Conservation (phyloP, 2,888 invertebrate genomes). For the Buathra laborator region DNA sequence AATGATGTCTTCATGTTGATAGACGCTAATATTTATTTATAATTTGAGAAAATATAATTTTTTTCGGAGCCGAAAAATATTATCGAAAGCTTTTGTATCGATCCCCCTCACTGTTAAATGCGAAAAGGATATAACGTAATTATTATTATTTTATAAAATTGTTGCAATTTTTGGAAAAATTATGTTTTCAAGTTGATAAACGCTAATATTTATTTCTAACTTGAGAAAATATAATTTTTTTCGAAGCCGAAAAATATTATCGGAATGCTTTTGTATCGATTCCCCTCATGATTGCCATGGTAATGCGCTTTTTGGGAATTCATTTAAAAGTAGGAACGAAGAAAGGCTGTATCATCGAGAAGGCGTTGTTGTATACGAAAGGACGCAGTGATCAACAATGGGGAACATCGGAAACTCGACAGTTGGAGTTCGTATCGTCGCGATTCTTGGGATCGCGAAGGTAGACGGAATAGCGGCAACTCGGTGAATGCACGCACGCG, state of each 20-base stretch:
- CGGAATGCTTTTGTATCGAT: neutral
- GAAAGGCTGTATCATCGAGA: conserved; percentile 29
- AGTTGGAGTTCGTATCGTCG: conserved; percentile 72
- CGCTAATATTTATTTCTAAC: neutral
- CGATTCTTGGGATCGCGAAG: conserved; percentile 68
- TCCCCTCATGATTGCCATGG: neutral
- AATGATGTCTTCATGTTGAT: no score
- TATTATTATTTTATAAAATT: no score
- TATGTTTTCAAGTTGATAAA: no score
- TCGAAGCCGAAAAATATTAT: neutral
- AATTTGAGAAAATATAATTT: no score
- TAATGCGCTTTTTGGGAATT: neutral
- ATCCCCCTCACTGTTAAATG: no score
- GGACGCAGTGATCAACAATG: conserved; percentile 44
- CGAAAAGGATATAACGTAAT: no score
- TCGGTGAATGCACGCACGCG: conserved; percentile 62
- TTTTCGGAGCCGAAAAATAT: no score
- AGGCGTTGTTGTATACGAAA: conserved; percentile 15
- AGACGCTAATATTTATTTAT: no score
- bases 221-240: neutral
- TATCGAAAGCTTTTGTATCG: no score
- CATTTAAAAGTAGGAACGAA: conserved; percentile 8
- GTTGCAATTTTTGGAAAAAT: no score
- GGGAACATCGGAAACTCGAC: conserved; percentile 69
- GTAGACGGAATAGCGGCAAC: conserved; percentile 60